Conservation (phyloP, 2,888 invertebrate genomes). For the Gonocerus acuteangulatus region DNA sequence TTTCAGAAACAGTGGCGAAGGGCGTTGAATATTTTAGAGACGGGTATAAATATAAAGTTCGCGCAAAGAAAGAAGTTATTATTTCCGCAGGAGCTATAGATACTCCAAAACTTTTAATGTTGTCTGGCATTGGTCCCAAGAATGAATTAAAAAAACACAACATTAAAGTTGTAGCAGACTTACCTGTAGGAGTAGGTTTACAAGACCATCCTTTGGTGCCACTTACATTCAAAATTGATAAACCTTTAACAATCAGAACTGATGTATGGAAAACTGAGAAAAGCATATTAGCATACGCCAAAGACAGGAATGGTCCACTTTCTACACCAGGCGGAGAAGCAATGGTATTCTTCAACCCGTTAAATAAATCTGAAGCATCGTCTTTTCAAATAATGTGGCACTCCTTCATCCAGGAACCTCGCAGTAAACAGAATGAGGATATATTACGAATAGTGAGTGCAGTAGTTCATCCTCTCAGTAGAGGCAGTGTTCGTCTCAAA, state of each 20-base stretch:
- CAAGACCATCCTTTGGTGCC: constrained; percentile 35
- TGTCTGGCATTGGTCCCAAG: constrained; percentile 38
- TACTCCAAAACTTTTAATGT: constrained; percentile 38
- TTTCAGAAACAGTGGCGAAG: constrained; percentile 44
- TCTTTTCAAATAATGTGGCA: constrained; percentile 40
- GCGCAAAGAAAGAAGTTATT: constrained; percentile 47
- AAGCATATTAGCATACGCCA: constrained; percentile 44
- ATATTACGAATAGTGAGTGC: constrained; percentile 40
- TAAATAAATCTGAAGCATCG: constrained; percentile 39
- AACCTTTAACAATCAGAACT: constrained; percentile 20
- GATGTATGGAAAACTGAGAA: constrained; percentile 41
- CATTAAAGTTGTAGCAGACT: constrained; percentile 33
- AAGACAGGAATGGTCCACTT: constrained; percentile 46
- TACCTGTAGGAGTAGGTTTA: constrained; percentile 37
- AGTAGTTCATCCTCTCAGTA: constrained; percentile 22
- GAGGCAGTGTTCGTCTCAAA: background rate
- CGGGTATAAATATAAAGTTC: constrained; percentile 47
- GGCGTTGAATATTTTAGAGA: constrained; percentile 54
- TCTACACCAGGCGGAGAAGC: constrained; percentile 46
- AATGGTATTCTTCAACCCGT: constrained; percentile 51
- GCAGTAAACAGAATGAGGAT: constrained; percentile 2
- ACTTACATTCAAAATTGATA: constrained; percentile 24
- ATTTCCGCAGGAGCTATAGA: constrained; percentile 37
- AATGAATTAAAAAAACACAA: constrained; percentile 34
- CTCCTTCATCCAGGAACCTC: background rate